Conservation (phyloP, 2,888 invertebrate species). For the Steromphala cineraria region DNA sequence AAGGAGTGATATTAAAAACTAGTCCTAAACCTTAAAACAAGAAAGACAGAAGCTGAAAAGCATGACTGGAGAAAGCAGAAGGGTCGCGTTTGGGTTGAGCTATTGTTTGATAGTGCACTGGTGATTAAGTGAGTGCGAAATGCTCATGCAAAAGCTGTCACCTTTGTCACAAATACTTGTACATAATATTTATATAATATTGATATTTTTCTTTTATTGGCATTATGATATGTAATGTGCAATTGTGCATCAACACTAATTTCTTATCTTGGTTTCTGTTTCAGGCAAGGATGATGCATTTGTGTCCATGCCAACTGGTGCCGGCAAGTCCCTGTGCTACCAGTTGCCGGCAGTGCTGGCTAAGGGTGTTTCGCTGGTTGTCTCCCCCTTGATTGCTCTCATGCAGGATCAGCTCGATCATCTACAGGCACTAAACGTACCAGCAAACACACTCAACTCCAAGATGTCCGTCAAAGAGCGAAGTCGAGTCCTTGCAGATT, state of each 20-base stretch:
- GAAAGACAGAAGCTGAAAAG: too few species aligned
- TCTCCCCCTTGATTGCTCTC: slow-evolving; percentile 95
- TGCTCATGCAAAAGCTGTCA: too few species aligned
- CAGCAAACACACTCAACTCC: slow-evolving; percentile 93
- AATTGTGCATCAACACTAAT: not conserved
- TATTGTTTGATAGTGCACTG: too few species aligned
- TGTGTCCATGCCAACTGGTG: slow-evolving; percentile 98
- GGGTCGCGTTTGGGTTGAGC: too few species aligned
- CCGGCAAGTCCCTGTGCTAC: slow-evolving; percentile 96
- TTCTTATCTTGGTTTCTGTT: slow-evolving; percentile 30
- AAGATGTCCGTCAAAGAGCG: slow-evolving; percentile 88
- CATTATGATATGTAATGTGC: too few species aligned
- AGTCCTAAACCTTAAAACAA: too few species aligned
- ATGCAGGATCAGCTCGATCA: slow-evolving; percentile 97
- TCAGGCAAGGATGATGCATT: slow-evolving; percentile 87
- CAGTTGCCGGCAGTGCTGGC: slow-evolving; percentile 94
- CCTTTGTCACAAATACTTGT: too few species aligned
- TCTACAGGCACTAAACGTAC: slow-evolving; percentile 85
- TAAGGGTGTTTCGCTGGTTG: slow-evolving; percentile 88
- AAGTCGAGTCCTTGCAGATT: slow-evolving; percentile 83
- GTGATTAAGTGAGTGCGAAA: too few species aligned
- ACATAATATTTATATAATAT: too few species aligned
- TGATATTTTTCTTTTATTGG: too few species aligned
- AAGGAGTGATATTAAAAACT: too few species aligned
- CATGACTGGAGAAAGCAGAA: too few species aligned